These are phyloP conservation scores for Lagorchestes hirsutus DNA, from an alignment of 2,797 vertebrate species.

Conservation along the genomic window DNA sequence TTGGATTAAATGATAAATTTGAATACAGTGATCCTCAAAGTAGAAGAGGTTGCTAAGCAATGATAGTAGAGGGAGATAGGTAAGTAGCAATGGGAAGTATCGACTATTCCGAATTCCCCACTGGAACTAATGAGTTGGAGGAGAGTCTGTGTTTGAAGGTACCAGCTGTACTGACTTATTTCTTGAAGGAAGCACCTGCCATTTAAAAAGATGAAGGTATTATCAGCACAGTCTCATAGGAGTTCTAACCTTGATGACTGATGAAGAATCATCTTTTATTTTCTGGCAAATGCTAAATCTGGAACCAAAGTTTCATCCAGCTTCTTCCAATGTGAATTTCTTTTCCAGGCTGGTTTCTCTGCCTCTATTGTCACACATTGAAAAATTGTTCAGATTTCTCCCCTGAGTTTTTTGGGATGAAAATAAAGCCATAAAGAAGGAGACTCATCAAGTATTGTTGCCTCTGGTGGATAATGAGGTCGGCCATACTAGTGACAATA, in stretches of 20 bases:
- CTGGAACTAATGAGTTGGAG: no score
- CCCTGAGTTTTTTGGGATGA: not conserved
- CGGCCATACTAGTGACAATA: not conserved
- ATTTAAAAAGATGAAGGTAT: not conserved
- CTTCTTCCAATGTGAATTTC: not conserved
- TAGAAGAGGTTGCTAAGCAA: no score
- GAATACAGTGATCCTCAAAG: no score
- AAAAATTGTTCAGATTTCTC: not conserved
- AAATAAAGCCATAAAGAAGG: not conserved
- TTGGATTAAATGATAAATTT: no score
- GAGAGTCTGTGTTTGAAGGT: no score
- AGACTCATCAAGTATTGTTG: not conserved
- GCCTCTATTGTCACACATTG: not conserved
- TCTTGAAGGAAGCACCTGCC: not conserved
- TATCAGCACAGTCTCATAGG: conserved; percentile 7
- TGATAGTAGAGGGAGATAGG: no score
- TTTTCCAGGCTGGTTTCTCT: not conserved
- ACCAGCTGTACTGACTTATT: no score
- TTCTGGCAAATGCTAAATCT: not conserved
- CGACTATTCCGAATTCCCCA: no score
- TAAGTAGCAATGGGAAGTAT: no score
- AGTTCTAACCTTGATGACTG: not conserved
- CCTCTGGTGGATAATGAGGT: not conserved
- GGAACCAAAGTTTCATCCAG: not conserved
- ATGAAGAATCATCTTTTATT: not conserved